These are phyloP conservation scores for Dicentrarchus labrax DNA, from an alignment of 2,113 vertebrate species.

Conservation along the genomic window DNA sequence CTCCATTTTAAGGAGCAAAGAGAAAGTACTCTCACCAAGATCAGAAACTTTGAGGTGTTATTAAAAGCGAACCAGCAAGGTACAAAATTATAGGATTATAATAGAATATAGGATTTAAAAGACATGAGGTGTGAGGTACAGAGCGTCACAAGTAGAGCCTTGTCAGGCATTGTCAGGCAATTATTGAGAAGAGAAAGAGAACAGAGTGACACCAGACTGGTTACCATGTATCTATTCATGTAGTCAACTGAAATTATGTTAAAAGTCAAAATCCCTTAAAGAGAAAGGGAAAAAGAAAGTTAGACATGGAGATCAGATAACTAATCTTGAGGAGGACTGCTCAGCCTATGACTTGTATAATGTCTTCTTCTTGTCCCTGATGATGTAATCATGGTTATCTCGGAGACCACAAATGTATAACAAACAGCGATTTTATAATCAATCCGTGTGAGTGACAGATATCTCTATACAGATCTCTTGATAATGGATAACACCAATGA, in stretches of 20 bases:
- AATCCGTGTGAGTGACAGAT: too few species aligned
- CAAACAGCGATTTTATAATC: background rate
- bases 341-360: background rate
- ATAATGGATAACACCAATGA: too few species aligned
- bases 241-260: background rate
- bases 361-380: background rate
- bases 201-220: background rate
- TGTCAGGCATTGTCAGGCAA: background rate
- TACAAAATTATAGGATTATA: conserved; percentile 21
- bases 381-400: background rate
- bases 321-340: background rate
- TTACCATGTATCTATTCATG: background rate
- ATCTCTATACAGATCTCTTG: too few species aligned
- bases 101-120: conserved; percentile 5
- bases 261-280: background rate
- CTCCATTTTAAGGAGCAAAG: conserved; percentile 13
- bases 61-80: background rate
- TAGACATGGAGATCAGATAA: background rate
- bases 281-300: background rate
- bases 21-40: background rate
- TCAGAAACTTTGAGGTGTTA: conserved; percentile 17
- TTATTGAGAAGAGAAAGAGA: background rate
- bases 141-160: background rate
- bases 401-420: too few species aligned
- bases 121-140: background rate